A percentile compares a stretch with the other conserved stretches of the same genome.
Evolutionary conservation across 53 echinoderm and acorn worm genomes (phyloP).

Genomic region (Hippasteria phrygiana): DNA sequence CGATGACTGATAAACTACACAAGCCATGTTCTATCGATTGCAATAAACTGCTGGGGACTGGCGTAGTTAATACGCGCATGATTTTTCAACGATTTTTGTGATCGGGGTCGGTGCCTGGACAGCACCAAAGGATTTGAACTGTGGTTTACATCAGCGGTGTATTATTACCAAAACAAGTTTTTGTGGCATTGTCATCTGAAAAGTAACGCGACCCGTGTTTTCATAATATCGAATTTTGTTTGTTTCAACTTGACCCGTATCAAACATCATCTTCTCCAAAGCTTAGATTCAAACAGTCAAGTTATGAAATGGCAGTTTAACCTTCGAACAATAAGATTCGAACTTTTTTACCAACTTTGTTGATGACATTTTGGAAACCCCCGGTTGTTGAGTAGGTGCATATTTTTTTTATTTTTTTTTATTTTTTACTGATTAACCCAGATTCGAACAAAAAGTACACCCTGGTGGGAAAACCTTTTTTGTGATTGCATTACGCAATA

Average conservation of each 20-base stretch:
- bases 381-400: background rate
- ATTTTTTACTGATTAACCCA: too few relatives aligned
- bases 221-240: slow-evolving; percentile 35
- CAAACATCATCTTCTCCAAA: background rate
- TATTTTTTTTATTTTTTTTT: background rate
- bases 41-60: background rate
- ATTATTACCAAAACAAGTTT: slow-evolving; percentile 33
- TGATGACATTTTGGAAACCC: background rate
- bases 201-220: slow-evolving; percentile 23
- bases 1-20: background rate
- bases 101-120: slow-evolving; percentile 8
- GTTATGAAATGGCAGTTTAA: background rate
- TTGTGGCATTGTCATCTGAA: background rate
- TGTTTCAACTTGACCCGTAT: background rate
- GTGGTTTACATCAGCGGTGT: slow-evolving; percentile 1
- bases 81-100: slow-evolving; percentile 10
- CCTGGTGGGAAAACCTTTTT: too few relatives aligned
- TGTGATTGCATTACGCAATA: too few relatives aligned
- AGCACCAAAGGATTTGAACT: background rate
- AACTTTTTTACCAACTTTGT: background rate
- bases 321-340: background rate
- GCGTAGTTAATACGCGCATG: background rate
- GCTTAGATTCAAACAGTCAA: background rate
- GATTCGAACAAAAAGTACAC: too few relatives aligned
- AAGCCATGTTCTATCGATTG: background rate